phyloP scores from a whole-genome alignment of 2,888 invertebrate genomes.

The Sphaerolaimus hirsutus region DNA sequence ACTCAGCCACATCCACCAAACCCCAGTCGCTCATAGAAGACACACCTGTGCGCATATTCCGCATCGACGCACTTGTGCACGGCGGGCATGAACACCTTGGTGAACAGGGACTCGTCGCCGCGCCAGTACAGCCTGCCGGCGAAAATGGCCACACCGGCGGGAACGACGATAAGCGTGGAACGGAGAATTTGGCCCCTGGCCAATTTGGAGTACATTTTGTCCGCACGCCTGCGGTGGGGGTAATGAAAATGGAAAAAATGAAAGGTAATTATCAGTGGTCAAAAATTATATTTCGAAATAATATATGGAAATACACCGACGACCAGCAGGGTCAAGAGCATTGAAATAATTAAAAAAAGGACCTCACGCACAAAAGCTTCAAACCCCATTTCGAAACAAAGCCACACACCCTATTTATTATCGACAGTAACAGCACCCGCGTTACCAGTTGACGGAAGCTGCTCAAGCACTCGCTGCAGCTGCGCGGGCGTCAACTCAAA shows the following conservation, averaged over 20 bases:
- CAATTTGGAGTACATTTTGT: no score
- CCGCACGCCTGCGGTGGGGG: no score
- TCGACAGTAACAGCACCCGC: neutral
- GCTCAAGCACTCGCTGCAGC: neutral
- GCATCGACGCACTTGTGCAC: constrained; percentile 19
- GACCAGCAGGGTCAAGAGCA: neutral
- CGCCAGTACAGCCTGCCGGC: constrained; percentile 8
- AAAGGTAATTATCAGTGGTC: no score
- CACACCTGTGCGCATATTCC: constrained; percentile 26
- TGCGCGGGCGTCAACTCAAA: neutral
- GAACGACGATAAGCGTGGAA: neutral
- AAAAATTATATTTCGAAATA: no score
- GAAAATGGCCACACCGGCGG: neutral
- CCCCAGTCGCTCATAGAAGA: no score
- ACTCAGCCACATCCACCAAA: no score
- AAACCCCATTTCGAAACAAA: neutral
- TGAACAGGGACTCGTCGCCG: constrained; percentile 27
- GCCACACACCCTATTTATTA: neutral
- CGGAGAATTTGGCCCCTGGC: neutral
- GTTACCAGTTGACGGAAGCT: neutral
- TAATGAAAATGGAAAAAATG: no score
- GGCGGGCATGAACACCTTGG: constrained; percentile 24
- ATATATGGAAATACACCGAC: no score
- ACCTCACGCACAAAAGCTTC: neutral
- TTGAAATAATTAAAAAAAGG: neutral